phyloP scores from a whole-genome alignment of 2,888 invertebrate genomes.

The Apoda limacodes region DNA sequence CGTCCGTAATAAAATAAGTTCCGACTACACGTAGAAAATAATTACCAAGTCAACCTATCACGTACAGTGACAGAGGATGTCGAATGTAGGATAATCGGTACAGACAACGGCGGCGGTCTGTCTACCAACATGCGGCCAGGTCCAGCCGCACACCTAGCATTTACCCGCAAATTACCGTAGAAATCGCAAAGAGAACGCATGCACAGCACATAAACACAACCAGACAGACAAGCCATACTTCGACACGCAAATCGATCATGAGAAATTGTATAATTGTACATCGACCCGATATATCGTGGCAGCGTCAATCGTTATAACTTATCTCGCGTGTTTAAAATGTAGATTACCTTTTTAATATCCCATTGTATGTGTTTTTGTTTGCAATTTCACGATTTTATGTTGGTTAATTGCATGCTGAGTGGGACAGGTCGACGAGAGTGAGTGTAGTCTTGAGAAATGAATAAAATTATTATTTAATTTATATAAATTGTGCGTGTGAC shows the following conservation, averaged over 20 bases:
- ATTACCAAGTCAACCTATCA: conserved; percentile 23
- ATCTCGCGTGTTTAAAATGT: conserved; percentile 30
- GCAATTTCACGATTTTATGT: not conserved
- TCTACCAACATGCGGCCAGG: not conserved
- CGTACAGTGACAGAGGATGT: conserved; percentile 20
- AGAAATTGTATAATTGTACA: conserved; percentile 35
- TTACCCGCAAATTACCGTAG: not conserved
- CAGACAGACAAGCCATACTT: too few relatives aligned
- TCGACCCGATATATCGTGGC: conserved; percentile 27
- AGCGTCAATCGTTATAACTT: conserved; percentile 16
- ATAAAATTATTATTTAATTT: too few relatives aligned
- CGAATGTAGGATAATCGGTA: conserved; percentile 6
- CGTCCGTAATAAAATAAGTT: too few relatives aligned
- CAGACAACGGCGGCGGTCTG: conserved; percentile 6
- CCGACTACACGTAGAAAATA: too few relatives aligned
- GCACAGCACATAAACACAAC: too few relatives aligned
- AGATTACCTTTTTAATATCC: conserved; percentile 17
- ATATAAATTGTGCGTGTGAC: too few relatives aligned
- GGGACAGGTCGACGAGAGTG: not conserved
- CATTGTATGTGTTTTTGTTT: not conserved
- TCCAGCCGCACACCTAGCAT: not conserved
- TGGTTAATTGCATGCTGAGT: not conserved
- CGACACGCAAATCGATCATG: conserved; percentile 31
- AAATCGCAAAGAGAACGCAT: conserved; percentile 2
- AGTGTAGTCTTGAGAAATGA: too few relatives aligned